Evolutionary conservation across 2,888 invertebrate genomes (phyloP).

Genomic region (Ichneumoninae sp.): DNA sequence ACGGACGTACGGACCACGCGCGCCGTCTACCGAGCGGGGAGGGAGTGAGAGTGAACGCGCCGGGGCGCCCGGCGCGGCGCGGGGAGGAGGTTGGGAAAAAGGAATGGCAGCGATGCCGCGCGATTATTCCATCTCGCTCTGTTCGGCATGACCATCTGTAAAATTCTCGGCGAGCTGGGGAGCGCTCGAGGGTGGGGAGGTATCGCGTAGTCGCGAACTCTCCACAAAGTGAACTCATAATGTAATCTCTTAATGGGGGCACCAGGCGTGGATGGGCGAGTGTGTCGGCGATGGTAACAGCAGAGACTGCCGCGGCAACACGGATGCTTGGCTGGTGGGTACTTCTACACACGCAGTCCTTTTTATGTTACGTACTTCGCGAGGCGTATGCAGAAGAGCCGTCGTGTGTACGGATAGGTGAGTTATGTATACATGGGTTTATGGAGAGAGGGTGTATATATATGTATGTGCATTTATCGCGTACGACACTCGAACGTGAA

Average conservation of each 20-base stretch:
- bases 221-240: constrained; percentile 79
- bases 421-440: background rate
- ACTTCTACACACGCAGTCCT: background rate
- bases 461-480: background rate
- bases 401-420: background rate
- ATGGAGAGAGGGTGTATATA: background rate
- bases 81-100: background rate
- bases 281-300: constrained; percentile 24
- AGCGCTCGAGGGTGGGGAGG: constrained; percentile 57
- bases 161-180: constrained; percentile 29
- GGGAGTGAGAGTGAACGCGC: constrained; percentile 37
- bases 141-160: constrained; percentile 66
- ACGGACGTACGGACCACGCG: constrained; percentile 25
- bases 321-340: background rate
- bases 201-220: constrained; percentile 68
- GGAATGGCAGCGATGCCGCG: constrained; percentile 37
- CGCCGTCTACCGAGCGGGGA: background rate
- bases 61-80: background rate
- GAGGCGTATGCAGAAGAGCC: background rate
- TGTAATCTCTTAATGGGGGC: constrained; percentile 81
- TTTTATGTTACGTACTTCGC: background rate
- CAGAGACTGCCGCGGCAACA: background rate
- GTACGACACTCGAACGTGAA: background rate
- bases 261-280: constrained; percentile 71
- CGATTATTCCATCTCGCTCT: constrained; percentile 50